Evolutionary conservation across 2,113 vertebrate genomes (phyloP), one percentile per base, ranked within the genome.

Genomic region (Rhombomys opimus): DNA sequence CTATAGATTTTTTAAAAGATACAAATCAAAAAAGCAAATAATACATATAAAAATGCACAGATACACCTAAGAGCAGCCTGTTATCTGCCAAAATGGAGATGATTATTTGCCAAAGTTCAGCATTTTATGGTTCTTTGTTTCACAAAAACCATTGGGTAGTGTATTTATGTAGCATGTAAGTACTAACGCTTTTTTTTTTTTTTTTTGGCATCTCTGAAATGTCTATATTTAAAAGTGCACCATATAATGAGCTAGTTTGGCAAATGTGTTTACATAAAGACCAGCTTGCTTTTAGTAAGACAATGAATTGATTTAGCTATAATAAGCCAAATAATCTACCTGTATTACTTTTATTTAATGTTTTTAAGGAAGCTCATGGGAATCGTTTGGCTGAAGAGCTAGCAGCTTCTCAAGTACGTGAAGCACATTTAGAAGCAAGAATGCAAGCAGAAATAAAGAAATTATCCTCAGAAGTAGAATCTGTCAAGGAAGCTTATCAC

Each of bases 331-430:
- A 61, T 68, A 91, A 95, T 52, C 10, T 95, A 61, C 1, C 81
- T 73, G 50, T 41, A 76, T 61, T 87, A 27, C n/a, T 41, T 95
- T 89, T 95, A 61, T 68, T 97, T 65, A 95, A 93, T 96, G 35
- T 97, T 97, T 97, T 57, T 46, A 92, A 98, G 98, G 98, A 98
- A 94, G 94, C 94, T 82, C 97, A 72, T 96, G 97, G 96, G 91
- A 98, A 98, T 90, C 95, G 96, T 97, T 98, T 98, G 97, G 98
- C 98, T 97, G 98, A 98, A 98, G 98, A 98, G 92, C 25, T 99
- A 92, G 98, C 97, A 8, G 98, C 97, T 94, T 98, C 98, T 96
- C 98, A 99, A 98, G 98, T 98, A 3, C 97, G 73, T 89, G 99
- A 98, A 98, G 96, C 97, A 82, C 98, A 99, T 94, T 86, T 97